phyloP scores from a whole-genome alignment of 2,888 invertebrate genomes.

The Meganola albula region DNA sequence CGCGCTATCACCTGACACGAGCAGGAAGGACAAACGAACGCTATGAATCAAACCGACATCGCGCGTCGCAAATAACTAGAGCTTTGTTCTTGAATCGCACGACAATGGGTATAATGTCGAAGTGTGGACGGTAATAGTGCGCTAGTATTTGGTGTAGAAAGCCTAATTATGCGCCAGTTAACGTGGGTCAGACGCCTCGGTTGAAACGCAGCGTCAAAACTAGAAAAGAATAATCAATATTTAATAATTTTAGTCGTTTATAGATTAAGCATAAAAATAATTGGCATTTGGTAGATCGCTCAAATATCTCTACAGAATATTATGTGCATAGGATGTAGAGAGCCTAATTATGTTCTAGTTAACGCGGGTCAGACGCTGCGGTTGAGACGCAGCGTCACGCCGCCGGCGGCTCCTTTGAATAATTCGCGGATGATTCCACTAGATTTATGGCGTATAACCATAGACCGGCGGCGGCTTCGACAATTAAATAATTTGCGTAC shows the following conservation, averaged over 20 bases:
- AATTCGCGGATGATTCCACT: constrained; percentile 60
- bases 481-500: constrained; percentile 75
- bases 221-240: no score
- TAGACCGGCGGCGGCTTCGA: constrained; percentile 48
- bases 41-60: constrained; percentile 57
- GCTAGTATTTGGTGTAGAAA: neutral
- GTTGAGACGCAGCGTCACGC: constrained; percentile 8
- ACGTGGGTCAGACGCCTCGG: constrained; percentile 14
- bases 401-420: constrained; percentile 64
- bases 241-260: no score
- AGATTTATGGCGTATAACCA: constrained; percentile 72
- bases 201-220: constrained; percentile 8
- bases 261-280: no score
- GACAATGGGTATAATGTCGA: constrained; percentile 32
- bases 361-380: constrained; percentile 15
- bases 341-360: constrained; percentile 11
- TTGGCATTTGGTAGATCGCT: no score
- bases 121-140: neutral
- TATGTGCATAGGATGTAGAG: neutral
- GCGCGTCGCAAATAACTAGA: constrained; percentile 36
- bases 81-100: constrained; percentile 36
- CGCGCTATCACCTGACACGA: constrained; percentile 46
- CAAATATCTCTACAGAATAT: no score
- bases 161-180: constrained; percentile 9
- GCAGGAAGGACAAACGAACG: constrained; percentile 56